Evolutionary conservation across 2,797 vertebrate species (phyloP), one percentile per base, ranked within the genome.

Genomic region (Microctenopoma steveboyesi): DNA sequence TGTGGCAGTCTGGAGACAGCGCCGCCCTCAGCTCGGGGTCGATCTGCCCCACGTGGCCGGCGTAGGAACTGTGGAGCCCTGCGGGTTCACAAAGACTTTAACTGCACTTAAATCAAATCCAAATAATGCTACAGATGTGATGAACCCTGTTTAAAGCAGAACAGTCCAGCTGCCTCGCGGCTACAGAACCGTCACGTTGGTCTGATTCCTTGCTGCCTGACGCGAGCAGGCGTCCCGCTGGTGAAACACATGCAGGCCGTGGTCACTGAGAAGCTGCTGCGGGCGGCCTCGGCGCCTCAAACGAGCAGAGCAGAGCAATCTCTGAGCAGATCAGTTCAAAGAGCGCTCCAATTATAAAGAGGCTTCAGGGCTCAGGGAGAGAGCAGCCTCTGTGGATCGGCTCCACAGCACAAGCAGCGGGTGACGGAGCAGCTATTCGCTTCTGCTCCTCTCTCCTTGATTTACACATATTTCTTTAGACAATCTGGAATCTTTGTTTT

Each of bases 21-120:
- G 93, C 64, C 0, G 95, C 95, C 53, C 94, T 95, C 60, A 96
- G 76, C 43, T 99, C 97, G 14, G 96, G 95, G 3, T 97, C 97
- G 5, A 97, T 93, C 67, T 97, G 96, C 61, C 94, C 96, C 37
- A 94, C 92, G 46, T 98, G 97, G 74, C 95, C 94, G 0, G 93
- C 94, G 8, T 99, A 99, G 0, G 98, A 98, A 46, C 97, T 98
- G 90, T 97, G 94, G 48, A 99, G 94, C 25, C 97, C 97, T 98
- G 80, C 51, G 82, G 59, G 64, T 2, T 5, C 7, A 69, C 27
- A 40, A 47, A 9, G 28, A 30, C 28, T 30, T 30, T 30, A 33
- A 18, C 18, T 18, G 30, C 30, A 33, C 30, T 33, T 33, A 33
- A 33, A 33, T 5, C 7, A 33, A 33, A 33, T 6, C 28, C 3